These are phyloP conservation scores for Sussaba pulchella DNA, from an alignment of 2,888 invertebrate genomes.

Conservation along the genomic window DNA sequence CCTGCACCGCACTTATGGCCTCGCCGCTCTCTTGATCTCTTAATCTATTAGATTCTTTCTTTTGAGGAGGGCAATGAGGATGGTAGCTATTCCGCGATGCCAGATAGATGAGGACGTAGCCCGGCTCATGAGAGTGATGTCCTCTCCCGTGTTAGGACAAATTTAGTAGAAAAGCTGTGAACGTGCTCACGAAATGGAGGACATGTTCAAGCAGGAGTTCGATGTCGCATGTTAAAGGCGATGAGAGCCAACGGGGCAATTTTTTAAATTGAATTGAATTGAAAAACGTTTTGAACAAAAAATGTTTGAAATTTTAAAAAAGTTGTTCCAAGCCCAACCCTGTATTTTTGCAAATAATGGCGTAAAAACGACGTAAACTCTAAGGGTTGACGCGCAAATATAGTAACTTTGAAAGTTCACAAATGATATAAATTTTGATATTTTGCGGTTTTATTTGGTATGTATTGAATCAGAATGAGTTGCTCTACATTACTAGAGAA, in stretches of 20 bases:
- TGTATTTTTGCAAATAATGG: too few relatives aligned
- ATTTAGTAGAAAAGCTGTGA: slow-evolving; percentile 50
- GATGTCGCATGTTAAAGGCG: slow-evolving; percentile 50
- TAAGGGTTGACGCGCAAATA: too few relatives aligned
- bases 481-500: too few relatives aligned
- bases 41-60: slow-evolving; percentile 69
- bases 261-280: slow-evolving; percentile 45
- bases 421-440: too few relatives aligned
- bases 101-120: slow-evolving; percentile 62
- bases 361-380: too few relatives aligned
- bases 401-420: too few relatives aligned
- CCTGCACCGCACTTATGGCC: slow-evolving; percentile 69
- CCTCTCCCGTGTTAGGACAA: slow-evolving; percentile 45
- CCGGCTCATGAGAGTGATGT: slow-evolving; percentile 25
- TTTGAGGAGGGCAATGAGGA: slow-evolving; percentile 65
- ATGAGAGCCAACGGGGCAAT: slow-evolving; percentile 17
- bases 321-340: too few relatives aligned
- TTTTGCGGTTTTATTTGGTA: too few relatives aligned
- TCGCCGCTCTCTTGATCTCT: slow-evolving; percentile 70
- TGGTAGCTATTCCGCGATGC: slow-evolving; percentile 64
- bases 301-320: too few relatives aligned
- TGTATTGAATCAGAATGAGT: too few relatives aligned
- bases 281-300: too few relatives aligned
- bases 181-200: slow-evolving; percentile 59
- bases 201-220: slow-evolving; percentile 54